Percentiles rank a stretch among this genome's conserved stretches.
phyloP scores from a whole-genome alignment of 2,113 vertebrate species.

The Spermophilus dauricus region DNA sequence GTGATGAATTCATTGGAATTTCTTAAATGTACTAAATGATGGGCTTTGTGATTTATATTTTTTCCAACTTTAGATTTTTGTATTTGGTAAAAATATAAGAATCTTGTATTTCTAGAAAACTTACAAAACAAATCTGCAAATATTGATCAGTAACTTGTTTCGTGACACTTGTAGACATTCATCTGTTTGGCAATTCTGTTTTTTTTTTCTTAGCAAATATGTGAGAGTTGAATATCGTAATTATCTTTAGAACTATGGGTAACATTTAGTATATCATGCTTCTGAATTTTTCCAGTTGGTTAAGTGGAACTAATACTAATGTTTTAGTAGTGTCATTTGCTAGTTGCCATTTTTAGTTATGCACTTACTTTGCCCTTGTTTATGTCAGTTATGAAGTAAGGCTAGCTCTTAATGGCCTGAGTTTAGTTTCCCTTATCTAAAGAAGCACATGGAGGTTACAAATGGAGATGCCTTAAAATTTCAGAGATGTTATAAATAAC shows the following conservation, averaged over 20 bases:
- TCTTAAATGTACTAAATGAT: not conserved
- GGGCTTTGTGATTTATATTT: not conserved
- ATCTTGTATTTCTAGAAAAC: not conserved
- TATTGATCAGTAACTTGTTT: not conserved
- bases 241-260: not conserved
- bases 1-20: not conserved
- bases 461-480: constrained; percentile 22
- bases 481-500: not conserved
- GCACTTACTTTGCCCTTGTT: not conserved
- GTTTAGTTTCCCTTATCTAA: not conserved
- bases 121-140: not conserved
- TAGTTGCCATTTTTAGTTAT: not conserved
- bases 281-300: not conserved
- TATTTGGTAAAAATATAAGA: not conserved
- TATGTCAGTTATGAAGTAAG: not conserved
- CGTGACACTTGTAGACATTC: not conserved
- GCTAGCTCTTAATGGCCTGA: not conserved
- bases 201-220: not conserved
- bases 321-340: not conserved
- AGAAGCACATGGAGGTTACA: not conserved
- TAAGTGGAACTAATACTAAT: not conserved
- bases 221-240: not conserved
- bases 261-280: not conserved
- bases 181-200: not conserved
- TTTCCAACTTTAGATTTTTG: constrained; percentile 39